These are phyloP conservation scores for Rhinoraja longicauda DNA, from an alignment of 2,797 vertebrate genomes.

Conservation along the genomic window DNA sequence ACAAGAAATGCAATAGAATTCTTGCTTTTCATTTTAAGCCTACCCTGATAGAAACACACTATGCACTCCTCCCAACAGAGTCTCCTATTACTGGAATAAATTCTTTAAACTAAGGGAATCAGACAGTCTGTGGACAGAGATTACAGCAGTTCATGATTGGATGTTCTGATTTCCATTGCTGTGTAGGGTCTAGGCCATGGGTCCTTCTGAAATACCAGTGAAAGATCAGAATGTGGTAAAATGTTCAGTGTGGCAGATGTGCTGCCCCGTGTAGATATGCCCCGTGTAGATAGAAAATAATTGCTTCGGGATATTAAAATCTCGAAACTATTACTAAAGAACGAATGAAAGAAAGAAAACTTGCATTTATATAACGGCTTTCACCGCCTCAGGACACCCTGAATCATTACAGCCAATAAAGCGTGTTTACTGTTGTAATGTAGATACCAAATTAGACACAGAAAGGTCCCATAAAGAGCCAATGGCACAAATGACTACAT, in stretches of 20 bases:
- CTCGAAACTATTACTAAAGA: background rate
- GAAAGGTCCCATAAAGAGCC: background rate
- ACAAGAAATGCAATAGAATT: background rate
- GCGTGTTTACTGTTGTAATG: background rate
- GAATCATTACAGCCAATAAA: background rate
- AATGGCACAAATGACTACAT: background rate
- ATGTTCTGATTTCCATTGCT: background rate
- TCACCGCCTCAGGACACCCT: too few relatives aligned
- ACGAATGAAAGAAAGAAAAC: background rate
- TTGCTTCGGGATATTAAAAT: background rate
- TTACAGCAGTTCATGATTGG: background rate
- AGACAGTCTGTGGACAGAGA: background rate
- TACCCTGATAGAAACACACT: background rate
- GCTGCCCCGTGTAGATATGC: background rate
- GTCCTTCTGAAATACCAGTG: background rate
- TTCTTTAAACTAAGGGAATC: background rate
- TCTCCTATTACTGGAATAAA: background rate
- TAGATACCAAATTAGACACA: background rate
- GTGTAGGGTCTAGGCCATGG: background rate
- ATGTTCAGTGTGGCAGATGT: background rate
- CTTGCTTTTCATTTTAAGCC: conserved; percentile 6
- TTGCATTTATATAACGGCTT: background rate
- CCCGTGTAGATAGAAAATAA: background rate
- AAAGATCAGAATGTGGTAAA: background rate
- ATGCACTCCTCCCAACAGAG: background rate